Evolutionary conservation across 1,140 invertebrate genomes (phyloP).

Genomic region (Drosophila subobscura): DNA sequence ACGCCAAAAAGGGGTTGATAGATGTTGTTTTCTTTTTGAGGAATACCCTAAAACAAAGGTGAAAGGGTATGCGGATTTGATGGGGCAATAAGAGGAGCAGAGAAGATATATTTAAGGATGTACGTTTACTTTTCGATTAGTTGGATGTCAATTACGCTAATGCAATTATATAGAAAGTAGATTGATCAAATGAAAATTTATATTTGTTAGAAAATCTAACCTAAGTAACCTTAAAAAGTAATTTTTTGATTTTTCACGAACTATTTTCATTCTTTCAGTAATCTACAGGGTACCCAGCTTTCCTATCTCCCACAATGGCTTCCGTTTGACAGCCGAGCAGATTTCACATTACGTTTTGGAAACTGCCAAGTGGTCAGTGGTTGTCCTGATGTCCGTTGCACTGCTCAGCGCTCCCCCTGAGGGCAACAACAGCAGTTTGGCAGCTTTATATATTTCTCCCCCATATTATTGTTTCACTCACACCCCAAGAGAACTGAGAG

Average conservation of each 20-base stretch:
- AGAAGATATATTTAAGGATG: no score
- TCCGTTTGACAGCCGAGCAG: constrained; percentile 48
- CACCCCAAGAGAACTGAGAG: no score
- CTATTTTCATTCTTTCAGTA: not conserved
- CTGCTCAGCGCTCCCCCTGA: constrained; percentile 23
- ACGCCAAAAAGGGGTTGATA: constrained; percentile 43
- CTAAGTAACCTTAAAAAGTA: constrained; percentile 17
- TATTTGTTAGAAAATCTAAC: no score
- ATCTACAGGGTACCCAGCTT: not conserved
- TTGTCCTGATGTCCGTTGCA: no score
- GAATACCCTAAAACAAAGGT: constrained; percentile 5
- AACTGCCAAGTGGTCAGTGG: constrained; percentile 62
- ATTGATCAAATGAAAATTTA: no score
- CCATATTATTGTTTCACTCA: constrained; percentile 54
- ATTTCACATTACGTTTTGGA: constrained; percentile 51
- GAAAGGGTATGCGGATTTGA: no score
- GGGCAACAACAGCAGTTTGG: constrained; percentile 31
- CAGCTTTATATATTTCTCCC: constrained; percentile 53
- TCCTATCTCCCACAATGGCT: constrained; percentile 10
- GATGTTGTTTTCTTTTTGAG: not conserved
- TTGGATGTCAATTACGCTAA: no score
- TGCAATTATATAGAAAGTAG: no score
- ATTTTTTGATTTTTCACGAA: not conserved
- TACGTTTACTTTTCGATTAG: no score
- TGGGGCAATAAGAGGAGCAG: no score